Evolutionary conservation across 2,113 vertebrate species (phyloP), one percentile per base, ranked within the genome.

Genomic region (Quiscalus mexicanus): DNA sequence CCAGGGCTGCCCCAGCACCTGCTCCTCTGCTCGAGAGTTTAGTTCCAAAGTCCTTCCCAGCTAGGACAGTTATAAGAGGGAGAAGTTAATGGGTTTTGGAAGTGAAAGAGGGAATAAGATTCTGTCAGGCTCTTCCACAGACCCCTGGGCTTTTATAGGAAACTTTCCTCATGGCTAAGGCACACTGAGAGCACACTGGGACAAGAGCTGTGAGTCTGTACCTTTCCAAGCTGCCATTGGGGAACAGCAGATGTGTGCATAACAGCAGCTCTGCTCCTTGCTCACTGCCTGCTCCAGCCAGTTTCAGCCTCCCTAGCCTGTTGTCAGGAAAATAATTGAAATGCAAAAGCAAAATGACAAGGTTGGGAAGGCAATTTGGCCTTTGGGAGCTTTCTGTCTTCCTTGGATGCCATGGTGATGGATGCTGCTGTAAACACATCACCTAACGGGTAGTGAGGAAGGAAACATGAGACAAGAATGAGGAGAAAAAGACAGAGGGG

Each of bases 1-100:
- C 2, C 0, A 0, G 33, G n/a, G 25, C 56, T 59, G 15, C 24
- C 58, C 15, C 2, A 3, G 30, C 30, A 2, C 55, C 30, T 12
- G 19, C 59, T 79, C 28, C 84, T 60, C 69, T 74, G 56, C 56
- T 68, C 5, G 0, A n/a, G 35, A 47, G 21, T 14, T 45, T 63
- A 30, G 25, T 22, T 81, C 50, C 87, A 50, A 53, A 42, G 25
- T 16, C 63, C 20, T 44, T 31, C 14, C 56, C 50, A 27, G 30
- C 39, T 65, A 45, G 42, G 56, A 27, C 76, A 30, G 13, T 10
- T 59, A 11, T 22, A 35, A 65, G 53, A 89, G 35, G 60, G 45
- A 77, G 30, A 69, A 59, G 33, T 63, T 47, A 70, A 63, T 67
- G 85, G 6, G 1, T 8, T 93, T 90, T 84, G 71, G 52, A 92